These are phyloP conservation scores for Cinara cedri DNA, from an alignment of 2,888 invertebrate species.

Conservation along the genomic window DNA sequence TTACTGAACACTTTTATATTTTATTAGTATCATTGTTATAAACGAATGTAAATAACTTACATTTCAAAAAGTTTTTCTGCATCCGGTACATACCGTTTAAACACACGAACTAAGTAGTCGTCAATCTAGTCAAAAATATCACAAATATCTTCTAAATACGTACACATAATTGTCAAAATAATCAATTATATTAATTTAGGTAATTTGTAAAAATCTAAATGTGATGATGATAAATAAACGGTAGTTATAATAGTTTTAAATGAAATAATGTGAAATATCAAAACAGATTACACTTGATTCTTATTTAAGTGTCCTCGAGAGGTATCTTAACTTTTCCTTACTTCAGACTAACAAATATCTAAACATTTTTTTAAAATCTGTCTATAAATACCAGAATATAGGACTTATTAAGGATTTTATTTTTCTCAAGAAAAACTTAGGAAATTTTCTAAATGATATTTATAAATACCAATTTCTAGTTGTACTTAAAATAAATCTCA, in stretches of 20 bases:
- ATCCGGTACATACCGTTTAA: too few species aligned
- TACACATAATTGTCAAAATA: neutral
- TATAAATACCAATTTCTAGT: conserved; percentile 1
- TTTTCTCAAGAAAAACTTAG: neutral
- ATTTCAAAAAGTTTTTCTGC: too few species aligned
- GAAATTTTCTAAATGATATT: neutral
- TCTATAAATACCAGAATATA: conserved; percentile 7
- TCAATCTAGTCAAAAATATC: too few species aligned
- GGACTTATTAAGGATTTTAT: conserved; percentile 1
- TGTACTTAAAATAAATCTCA: neutral
- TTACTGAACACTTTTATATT: too few species aligned
- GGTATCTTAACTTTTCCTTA: neutral
- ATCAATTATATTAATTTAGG: neutral
- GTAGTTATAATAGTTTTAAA: neutral
- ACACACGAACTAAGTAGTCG: too few species aligned
- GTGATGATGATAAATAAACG: neutral
- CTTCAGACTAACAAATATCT: neutral
- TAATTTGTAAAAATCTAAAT: neutral
- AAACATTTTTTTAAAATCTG: neutral
- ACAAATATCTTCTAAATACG: neutral
- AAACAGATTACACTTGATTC: neutral
- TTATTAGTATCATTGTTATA: too few species aligned
- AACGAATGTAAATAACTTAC: too few species aligned
- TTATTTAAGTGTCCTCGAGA: neutral
- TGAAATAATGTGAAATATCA: neutral